A percentile compares a stretch with the other conserved stretches of the same genome.
Evolutionary conservation across 2,113 vertebrate species (phyloP).

Genomic region (Nansenia antarctica): DNA sequence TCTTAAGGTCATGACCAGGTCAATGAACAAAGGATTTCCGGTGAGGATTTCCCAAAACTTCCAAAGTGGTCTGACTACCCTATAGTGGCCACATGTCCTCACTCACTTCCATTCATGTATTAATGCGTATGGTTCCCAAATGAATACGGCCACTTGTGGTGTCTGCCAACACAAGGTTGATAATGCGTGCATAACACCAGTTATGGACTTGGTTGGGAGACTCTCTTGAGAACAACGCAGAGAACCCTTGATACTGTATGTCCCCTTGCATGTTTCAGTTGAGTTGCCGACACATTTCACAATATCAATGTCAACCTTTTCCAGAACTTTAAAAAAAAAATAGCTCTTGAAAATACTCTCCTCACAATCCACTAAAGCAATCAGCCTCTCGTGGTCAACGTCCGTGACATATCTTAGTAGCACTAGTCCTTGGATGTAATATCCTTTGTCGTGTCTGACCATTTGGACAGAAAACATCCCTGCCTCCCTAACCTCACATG

Average conservation of each 20-base stretch:
- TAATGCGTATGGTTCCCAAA: conserved; percentile 19
- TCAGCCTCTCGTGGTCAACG: too few species aligned
- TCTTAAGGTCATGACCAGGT: conserved; percentile 16
- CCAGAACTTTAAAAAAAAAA: too few species aligned
- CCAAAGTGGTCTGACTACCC: conserved; percentile 20
- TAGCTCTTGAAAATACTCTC: too few species aligned
- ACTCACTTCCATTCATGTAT: conserved; percentile 23
- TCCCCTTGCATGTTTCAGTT: conserved; percentile 32
- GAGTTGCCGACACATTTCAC: conserved; percentile 7
- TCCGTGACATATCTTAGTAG: too few species aligned
- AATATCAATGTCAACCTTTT: conserved; percentile 11
- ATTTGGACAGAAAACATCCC: too few species aligned
- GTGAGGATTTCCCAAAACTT: conserved; percentile 14
- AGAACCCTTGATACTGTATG: conserved; percentile 20
- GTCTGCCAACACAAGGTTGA: conserved; percentile 33
- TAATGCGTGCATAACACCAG: conserved; percentile 27
- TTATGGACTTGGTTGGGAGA: conserved; percentile 30
- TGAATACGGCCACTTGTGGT: conserved; percentile 21
- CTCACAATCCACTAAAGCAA: too few species aligned
- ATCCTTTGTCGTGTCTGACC: too few species aligned
- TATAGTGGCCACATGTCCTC: conserved; percentile 20
- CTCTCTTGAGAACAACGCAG: conserved; percentile 19
- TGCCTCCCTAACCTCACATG: too few species aligned
- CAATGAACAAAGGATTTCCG: conserved; percentile 1
- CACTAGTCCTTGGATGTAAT: too few species aligned